Evolutionary conservation across 2,113 vertebrate genomes (phyloP), one percentile per base, ranked within the genome.

Genomic region (Diglossa brunneiventris): DNA sequence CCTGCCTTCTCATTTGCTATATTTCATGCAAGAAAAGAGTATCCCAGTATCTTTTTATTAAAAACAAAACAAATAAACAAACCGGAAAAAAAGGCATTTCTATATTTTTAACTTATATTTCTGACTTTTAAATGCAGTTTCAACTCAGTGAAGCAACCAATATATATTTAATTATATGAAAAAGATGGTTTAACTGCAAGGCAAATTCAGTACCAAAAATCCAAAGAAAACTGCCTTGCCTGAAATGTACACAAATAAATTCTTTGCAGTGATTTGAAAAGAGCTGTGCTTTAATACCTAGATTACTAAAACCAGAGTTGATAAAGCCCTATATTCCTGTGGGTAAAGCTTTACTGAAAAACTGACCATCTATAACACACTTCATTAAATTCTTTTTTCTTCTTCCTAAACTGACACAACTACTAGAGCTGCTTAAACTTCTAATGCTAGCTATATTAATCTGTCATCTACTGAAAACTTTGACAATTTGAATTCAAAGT

Each of bases 181-280:
- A 97, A 96, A 87, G 61, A 94, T 87, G 67, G 28, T 93, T 96
- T 95, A 94, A 91, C 64, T 86, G 56, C 61, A 95, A 62, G 75
- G 69, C 41, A 95, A 93, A 92, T 95, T 96, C 95, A 95, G 93
- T 73, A 97, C 63, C 62, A 92, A 96, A 96, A 96, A 89, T 76
- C 56, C 79, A 96, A 93, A 95, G 75, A 97, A 96, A 92, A 50
- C 35, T 95, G 42, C 33, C 41, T 85, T 93, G 62, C 70, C 76
- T 91, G 80, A 96, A 94, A 96, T 55, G 8, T 85, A 91, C 87
- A 94, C 78, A 94, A 78, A 96, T 97, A 67, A 94, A 94, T 97
- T 96, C 30, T 95, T 93, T 95, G 83, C 33, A 96, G 67, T 92
- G 87, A 97, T 96, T 94, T 92, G 35, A 89, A 97, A 90, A 92